Conservation (phyloP, 2,797 vertebrate genomes). For the Muraenolepis orangiensis region DNA sequence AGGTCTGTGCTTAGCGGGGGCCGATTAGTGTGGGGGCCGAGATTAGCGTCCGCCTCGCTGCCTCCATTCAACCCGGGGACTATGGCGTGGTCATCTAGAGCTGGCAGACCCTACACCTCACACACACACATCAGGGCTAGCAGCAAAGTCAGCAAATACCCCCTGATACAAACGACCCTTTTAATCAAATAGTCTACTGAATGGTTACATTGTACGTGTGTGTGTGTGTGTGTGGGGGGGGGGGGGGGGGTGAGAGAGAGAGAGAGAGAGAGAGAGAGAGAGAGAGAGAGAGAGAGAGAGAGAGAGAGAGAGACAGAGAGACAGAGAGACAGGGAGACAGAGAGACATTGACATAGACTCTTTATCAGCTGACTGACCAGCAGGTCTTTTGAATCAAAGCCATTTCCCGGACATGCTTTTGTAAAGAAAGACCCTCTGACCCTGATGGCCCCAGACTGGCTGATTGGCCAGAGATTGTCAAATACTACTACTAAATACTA, state of each 20-base stretch:
- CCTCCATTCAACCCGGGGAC: slow-evolving; percentile 70
- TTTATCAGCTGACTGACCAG: slow-evolving; percentile 31
- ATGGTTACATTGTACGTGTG: background rate
- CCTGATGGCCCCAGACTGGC: slow-evolving; percentile 24
- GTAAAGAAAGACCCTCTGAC: slow-evolving; percentile 26
- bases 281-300: slow-evolving; percentile 10
- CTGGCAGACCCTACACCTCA: slow-evolving; percentile 64
- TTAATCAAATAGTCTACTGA: slow-evolving; percentile 27
- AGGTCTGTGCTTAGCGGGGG: slow-evolving; percentile 65
- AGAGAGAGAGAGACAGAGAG: background rate
- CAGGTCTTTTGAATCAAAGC: slow-evolving; percentile 31
- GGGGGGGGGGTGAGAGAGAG: slow-evolving; percentile 15
- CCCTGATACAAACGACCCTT: slow-evolving; percentile 7
- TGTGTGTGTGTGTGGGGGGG: background rate
- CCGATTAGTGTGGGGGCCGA: too few relatives aligned
- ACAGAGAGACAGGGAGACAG: background rate
- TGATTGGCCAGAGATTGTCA: slow-evolving; percentile 14
- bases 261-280: slow-evolving; percentile 5
- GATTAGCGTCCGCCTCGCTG: slow-evolving; percentile 67
- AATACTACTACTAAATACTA: too few relatives aligned
- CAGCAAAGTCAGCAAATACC: slow-evolving; percentile 76
- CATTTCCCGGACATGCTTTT: slow-evolving; percentile 36
- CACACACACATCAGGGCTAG: slow-evolving; percentile 57
- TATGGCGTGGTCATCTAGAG: slow-evolving; percentile 64
- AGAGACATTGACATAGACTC: slow-evolving; percentile 3